A percentile compares a stretch with the other conserved stretches of the same genome.
Evolutionary conservation across 2,888 invertebrate genomes (phyloP).

Genomic region (Chrysina gloriosa): DNA sequence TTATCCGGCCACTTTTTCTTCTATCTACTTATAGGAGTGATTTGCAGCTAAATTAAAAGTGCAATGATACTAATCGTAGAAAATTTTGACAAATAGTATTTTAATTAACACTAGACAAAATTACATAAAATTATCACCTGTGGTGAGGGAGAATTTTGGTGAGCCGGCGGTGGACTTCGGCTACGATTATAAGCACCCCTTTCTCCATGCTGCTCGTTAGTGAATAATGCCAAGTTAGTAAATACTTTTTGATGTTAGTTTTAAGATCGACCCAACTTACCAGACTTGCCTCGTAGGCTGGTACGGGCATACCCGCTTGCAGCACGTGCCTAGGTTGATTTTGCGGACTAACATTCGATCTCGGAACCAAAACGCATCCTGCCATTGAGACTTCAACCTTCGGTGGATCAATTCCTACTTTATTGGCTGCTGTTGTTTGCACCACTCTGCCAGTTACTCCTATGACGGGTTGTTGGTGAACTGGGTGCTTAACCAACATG

Average conservation of each 20-base stretch:
- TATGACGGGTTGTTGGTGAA: slow-evolving; percentile 50
- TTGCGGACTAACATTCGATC: slow-evolving; percentile 62
- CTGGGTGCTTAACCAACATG: slow-evolving; percentile 40
- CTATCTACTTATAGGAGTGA: neutral
- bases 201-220: slow-evolving; percentile 71
- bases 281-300: slow-evolving; percentile 75
- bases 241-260: slow-evolving; percentile 32
- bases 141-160: slow-evolving; percentile 82
- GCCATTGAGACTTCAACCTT: slow-evolving; percentile 69
- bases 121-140: slow-evolving; percentile 68
- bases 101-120: slow-evolving; percentile 29
- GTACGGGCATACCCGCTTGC: slow-evolving; percentile 70
- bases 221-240: slow-evolving; percentile 54
- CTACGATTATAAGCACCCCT: slow-evolving; percentile 61
- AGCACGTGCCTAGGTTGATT: slow-evolving; percentile 68
- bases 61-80: slow-evolving; percentile 23
- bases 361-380: slow-evolving; percentile 69
- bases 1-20: no score
- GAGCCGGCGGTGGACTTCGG: slow-evolving; percentile 87
- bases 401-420: slow-evolving; percentile 56
- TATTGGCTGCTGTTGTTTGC: slow-evolving; percentile 15
- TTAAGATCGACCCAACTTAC: slow-evolving; percentile 68
- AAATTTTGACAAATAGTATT: slow-evolving; percentile 5
- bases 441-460: slow-evolving; percentile 19
- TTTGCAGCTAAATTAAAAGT: slow-evolving; percentile 2